Base-by-base conservation (phyloP, 2,113 vertebrate genomes). In the Pelecanus crispus region DNA sequence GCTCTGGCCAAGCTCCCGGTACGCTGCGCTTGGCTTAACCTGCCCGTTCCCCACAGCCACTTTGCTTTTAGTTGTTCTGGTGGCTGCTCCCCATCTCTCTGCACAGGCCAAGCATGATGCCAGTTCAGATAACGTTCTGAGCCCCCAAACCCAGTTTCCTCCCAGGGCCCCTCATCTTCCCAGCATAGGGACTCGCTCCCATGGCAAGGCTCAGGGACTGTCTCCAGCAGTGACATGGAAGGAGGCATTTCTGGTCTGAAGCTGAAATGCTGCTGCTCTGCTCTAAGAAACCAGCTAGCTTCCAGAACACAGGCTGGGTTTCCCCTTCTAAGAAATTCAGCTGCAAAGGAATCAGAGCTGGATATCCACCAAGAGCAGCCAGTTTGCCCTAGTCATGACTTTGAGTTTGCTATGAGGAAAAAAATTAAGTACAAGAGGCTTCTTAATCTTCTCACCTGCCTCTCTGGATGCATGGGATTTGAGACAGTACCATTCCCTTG, bases 141-240 rank as follows among this genome's bases (percentile, higher is more conserved):
- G 40, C 3, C 29, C 40, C 5, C 38, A 70, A 36, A 84, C 5
- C 13, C 13, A 40, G 11, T 16, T 53, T 56, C 28, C 15, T 49
- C 20, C 59, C 38, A 5, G 3, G 7, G 10, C n/a, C 45, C 24
- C 36, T 25, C 19, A 5, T 45, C 44, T 50, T 32, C 42, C 38
- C 70, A n/a, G 74, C 38, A 38, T 7, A 72, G 22, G 61, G 44
- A 36, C 66, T 72, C 59, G 74, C 61, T 87, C 90, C 31, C 2
- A 3, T n/a, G 71, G 56, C 17, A 2, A 84, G 5, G 24, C 32
- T 56, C 13, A 1, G 16, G 34, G 20, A 13, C 22, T 14, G 44
- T 20, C 40, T 36, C 31, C 11, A 2, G 28, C 34, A 42, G 22
- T 16, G 20, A 38, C 10, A 16, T 0, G 0, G 78, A 28, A 68